phyloP scores from a whole-genome alignment of 37 sponge, comb jelly and placozoan genomes.

The Agelas oroides region DNA sequence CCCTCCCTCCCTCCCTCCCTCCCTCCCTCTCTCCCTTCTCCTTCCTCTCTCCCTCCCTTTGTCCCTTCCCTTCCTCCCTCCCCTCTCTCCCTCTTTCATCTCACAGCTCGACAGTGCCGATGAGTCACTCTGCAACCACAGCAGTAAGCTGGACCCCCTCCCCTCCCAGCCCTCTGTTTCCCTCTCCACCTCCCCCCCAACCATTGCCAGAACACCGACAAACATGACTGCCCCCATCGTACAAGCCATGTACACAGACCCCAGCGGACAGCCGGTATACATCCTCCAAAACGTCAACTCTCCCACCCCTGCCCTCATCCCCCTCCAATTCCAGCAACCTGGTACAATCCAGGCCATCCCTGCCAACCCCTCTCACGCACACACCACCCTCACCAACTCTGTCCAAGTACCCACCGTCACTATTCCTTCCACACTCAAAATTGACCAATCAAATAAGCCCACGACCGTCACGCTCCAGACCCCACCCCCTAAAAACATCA shows the following conservation, averaged over 20 bases:
- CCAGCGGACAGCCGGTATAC: slow-evolving; percentile 58
- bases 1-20: too few relatives aligned
- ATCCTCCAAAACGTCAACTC: slow-evolving; percentile 35
- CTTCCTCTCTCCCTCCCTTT: neutral
- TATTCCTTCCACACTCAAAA: slow-evolving; percentile 39
- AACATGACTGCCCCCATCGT: slow-evolving; percentile 25
- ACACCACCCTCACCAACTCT: slow-evolving; percentile 19
- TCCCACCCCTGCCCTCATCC: slow-evolving; percentile 50
- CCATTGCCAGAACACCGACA: slow-evolving; percentile 16
- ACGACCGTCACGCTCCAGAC: slow-evolving; percentile 26
- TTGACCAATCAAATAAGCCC: slow-evolving; percentile 15
- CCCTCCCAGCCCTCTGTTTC: neutral
- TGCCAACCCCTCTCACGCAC: neutral
- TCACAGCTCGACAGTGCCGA: neutral
- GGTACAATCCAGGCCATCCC: neutral
- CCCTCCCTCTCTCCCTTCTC: neutral
- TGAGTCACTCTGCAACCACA: neutral
- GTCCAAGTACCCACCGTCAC: neutral
- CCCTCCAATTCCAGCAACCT: slow-evolving; percentile 37
- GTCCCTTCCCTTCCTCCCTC: neutral
- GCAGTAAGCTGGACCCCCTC: neutral
- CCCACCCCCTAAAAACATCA: slow-evolving; percentile 20
- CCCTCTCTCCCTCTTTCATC: neutral
- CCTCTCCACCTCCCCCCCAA: slow-evolving; percentile 15
- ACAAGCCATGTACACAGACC: slow-evolving; percentile 56